These are phyloP conservation scores for Pelagia noctiluca DNA, from an alignment of 30 jellyfish, hydroid and myxozoan genomes.

Conservation along the genomic window DNA sequence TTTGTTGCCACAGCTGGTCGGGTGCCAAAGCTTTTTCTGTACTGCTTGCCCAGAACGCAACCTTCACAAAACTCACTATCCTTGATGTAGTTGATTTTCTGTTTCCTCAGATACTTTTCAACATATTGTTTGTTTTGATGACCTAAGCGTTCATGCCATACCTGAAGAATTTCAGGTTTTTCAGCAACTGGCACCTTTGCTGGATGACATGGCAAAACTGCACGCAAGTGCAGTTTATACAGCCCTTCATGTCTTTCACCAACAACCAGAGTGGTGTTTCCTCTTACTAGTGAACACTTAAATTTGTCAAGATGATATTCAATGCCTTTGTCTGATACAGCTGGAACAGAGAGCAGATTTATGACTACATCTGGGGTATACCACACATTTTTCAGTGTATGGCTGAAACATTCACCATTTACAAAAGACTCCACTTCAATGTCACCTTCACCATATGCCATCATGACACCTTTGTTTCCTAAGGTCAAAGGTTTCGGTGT, in stretches of 20 bases:
- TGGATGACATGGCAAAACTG: slow-evolving; percentile 44
- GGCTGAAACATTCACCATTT: slow-evolving; percentile 33
- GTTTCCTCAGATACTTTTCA: slow-evolving; percentile 10
- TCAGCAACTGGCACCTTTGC: slow-evolving; percentile 4
- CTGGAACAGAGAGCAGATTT: slow-evolving; percentile 58
- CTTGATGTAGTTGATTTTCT: slow-evolving; percentile 9
- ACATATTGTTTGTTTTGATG: slow-evolving; percentile 9
- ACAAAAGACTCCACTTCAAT: slow-evolving; percentile 35
- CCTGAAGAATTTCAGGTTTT: slow-evolving; percentile 3
- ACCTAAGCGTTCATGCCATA: slow-evolving; percentile 10
- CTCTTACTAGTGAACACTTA: slow-evolving; percentile 39
- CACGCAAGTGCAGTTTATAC: slow-evolving; percentile 46
- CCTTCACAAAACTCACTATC: slow-evolving; percentile 7
- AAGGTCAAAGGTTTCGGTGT: slow-evolving; percentile 40
- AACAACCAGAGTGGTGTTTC: slow-evolving; percentile 38
- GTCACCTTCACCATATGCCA: slow-evolving; percentile 46
- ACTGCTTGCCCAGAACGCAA: slow-evolving; percentile 27
- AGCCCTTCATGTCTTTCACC: slow-evolving; percentile 49
- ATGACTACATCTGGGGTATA: slow-evolving; percentile 45
- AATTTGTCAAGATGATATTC: slow-evolving; percentile 32
- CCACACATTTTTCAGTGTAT: slow-evolving; percentile 45
- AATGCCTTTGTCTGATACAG: slow-evolving; percentile 54
- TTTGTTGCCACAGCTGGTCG: slow-evolving; percentile 25
- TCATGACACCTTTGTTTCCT: slow-evolving; percentile 41
- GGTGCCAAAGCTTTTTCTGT: slow-evolving; percentile 25